Base-by-base conservation (phyloP, 2,888 invertebrate genomes). In the Lepeophtheirus nordmannii region DNA sequence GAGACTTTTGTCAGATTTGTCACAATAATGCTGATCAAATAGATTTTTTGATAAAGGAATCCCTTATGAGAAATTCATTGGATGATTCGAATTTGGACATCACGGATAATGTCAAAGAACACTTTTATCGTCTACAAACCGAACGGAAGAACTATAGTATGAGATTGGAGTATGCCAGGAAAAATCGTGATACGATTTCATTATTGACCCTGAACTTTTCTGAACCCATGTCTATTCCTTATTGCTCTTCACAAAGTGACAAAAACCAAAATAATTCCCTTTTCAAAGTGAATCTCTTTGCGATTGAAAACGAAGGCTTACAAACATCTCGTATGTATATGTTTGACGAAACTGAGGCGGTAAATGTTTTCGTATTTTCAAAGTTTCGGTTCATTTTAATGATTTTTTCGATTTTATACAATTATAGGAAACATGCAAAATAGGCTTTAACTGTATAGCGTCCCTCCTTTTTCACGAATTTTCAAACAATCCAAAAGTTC, bases 271-370 rank as follows among this genome's bases (percentile, higher is more conserved):
- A 1, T 46, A 46, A 14, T 46, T 46, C 53, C 17, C 53, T 17
- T 46, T 46, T 46, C 53, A 46, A 46, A 46, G 53, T 46, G 17
- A 46, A 46, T 46, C 53, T 46, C 8, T 46, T 46, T 46, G 53
- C 53, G 5, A 46, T 46, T 46, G 53, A 8, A 17, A 46, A 46
- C 17, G 53, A 46, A 46, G 53, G 53, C 5, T 46, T 8, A 8
- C 14, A 46, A 17, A 46, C 17, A n/a, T 46, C 53, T n/a, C 14
- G 8, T 46, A 46, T 46, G 1, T 46, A 46, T 17, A 46, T 46
- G 53, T 46, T 5, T 46, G 53, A 46, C 17, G 53, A 46, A 8
- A 17, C 8, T 17, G 53, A 46, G 17, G n/a, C 2, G 53, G 53
- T 5, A 46, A 30, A 30, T 30, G 7, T 30, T 30, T 30, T 30